Conservation (phyloP, 2,797 vertebrate species). For the Mormyrops boulengeri region DNA sequence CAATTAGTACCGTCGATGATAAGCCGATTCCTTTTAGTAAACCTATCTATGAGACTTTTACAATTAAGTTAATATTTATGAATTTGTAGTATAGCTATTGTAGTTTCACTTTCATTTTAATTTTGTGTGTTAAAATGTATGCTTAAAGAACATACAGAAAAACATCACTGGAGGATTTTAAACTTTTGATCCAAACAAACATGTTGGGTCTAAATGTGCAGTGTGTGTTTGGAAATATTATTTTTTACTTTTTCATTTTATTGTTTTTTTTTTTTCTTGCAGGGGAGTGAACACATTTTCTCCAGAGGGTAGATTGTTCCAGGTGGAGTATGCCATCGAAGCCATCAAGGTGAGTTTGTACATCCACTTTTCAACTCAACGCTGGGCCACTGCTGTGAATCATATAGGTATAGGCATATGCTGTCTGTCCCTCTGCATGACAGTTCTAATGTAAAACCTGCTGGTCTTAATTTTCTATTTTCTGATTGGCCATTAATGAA, state of each 20-base stretch:
- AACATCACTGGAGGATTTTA: not conserved
- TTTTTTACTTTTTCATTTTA: slow-evolving; percentile 16
- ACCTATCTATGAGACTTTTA: not conserved
- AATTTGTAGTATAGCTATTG: slow-evolving; percentile 5
- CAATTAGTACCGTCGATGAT: not conserved
- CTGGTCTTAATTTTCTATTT: not conserved
- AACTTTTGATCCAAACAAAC: not conserved
- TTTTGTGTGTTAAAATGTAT: not conserved
- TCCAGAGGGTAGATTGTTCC: slow-evolving; percentile 94
- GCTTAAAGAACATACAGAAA: not conserved
- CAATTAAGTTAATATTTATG: not conserved
- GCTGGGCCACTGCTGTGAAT: not conserved
- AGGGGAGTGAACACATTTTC: slow-evolving; percentile 99
- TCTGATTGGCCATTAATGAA: not conserved
- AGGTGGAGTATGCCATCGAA: slow-evolving; percentile 98
- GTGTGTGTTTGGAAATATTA: not conserved
- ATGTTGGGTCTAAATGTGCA: not conserved
- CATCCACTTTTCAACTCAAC: not conserved
- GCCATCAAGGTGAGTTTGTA: slow-evolving; percentile 84
- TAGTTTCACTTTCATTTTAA: slow-evolving; percentile 61
- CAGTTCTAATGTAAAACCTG: not conserved
- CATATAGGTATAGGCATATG: not conserved
- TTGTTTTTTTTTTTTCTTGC: slow-evolving; percentile 28
- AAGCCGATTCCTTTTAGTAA: not conserved
- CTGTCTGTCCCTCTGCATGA: not conserved